Base-by-base conservation (phyloP, 2,888 invertebrate genomes). In the Macropis europaea region DNA sequence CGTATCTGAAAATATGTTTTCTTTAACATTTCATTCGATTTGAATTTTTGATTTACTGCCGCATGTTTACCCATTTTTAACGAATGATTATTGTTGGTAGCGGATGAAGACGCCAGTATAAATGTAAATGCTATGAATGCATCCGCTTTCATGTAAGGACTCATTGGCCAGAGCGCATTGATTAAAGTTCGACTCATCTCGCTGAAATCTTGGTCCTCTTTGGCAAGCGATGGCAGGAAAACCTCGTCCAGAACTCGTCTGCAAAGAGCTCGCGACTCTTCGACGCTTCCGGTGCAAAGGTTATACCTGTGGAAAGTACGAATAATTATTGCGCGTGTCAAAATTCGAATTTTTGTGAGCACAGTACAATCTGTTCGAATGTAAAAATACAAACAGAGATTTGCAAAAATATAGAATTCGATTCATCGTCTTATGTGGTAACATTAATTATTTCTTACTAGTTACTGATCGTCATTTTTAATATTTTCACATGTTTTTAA, bases 91-190 rank as follows among this genome's bases (percentile, higher is more conserved):
- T 89, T 89, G 50, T 90, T 89, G 0, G 83, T 76, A 2, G 88
- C 82, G 5, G 84, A 73, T 0, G 82, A 81, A 0, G 81, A 72
- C 0, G 92, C 92, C 53, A 94, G 77, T 26, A 92, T 87, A 64
- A 91, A 90, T 4, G 93, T 92, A 79, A 92, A 92, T 82, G 91
- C 93, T 11, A 94, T 84, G 82, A 93, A 92, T 0, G 93, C 91
- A 4, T 91, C 88, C 0, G 93, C 91, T 4, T 94, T 90, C 0
- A 95, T 90, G 32, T 91, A 88, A 0, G 95, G 94, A 86, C 94
- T 93, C 42, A 95, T 90, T 2, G 92, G 92, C 94, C 94, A 94
- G 85, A 96, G 89, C 0, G 95, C 95, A 50, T 94, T 91, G 1
- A 95, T 86, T 83, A 96, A 90, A 0, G 93, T 92, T 0, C 86